Base-by-base conservation (phyloP, 1,140 invertebrate genomes). In the Drosophila murphyi region DNA sequence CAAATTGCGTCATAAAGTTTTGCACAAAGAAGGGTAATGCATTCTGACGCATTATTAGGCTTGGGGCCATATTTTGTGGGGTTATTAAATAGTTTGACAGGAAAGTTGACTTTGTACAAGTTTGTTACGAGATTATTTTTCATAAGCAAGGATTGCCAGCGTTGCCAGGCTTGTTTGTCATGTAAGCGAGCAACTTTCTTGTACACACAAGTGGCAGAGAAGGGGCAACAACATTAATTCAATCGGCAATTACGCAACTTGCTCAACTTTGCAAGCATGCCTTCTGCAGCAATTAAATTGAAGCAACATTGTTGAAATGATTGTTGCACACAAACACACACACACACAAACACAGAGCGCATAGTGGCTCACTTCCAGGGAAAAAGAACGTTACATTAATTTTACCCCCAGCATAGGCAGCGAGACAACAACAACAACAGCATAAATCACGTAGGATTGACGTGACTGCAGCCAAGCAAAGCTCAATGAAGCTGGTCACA, bases 351-450 rank as follows among this genome's bases (percentile, higher is more conserved):
- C 61, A 54, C 55, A 45, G 52, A 54, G 63, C 72, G 60, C 55
- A 56, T 69, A 70, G 60, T 69, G 65, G n/a, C 73, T 55, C 54
- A 41, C 61, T 87, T 83, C 83, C 73, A 79, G 32, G 70, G 69
- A 88, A 88, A 82, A 76, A 68, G 83, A 87, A 87, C 83, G 83
- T 87, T 87, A 87, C 77, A 88, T 80, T 87, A 77, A 88, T 77
- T 80, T 80, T 72, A 74, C 54, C 82, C 78, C 75, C 68, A 72
- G 60, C 65, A 57, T 47, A 73, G 41, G 20, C 59, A 50, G n/a
- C 57, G 10, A 29, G 55, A 39, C 29, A 67, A 20, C 29, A 74
- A 57, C 70, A 62, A 71, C 60, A 72, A 65, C 56, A 61, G 55
- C 65, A 75, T 75, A 75, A 75, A 71, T 71, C 72, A 75, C 72